A percentile compares a stretch with the other conserved stretches of the same genome.
Evolutionary conservation across 2,888 invertebrate genomes (phyloP).

Genomic region (Rhagophthalmus giganteus): DNA sequence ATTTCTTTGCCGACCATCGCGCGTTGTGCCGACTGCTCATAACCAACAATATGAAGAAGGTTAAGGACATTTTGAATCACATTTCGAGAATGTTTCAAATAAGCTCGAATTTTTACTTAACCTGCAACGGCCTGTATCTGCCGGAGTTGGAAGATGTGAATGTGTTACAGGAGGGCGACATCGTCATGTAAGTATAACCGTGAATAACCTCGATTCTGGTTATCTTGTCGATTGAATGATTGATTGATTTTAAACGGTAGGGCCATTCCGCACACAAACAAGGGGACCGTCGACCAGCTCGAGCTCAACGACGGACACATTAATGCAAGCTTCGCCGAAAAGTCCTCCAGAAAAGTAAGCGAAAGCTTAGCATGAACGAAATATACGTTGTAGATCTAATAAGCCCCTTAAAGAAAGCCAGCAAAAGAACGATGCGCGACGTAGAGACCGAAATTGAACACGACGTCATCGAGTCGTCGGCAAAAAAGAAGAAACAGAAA

Average conservation of each 20-base stretch:
- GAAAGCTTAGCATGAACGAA: not conserved
- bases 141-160: slow-evolving; percentile 50
- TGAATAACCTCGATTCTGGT: too few relatives aligned
- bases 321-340: too few relatives aligned
- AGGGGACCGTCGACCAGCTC: too few relatives aligned
- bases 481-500: not conserved
- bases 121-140: slow-evolving; percentile 46
- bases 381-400: too few relatives aligned
- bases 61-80: slow-evolving; percentile 46
- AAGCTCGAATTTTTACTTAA: slow-evolving; percentile 46
- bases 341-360: too few relatives aligned
- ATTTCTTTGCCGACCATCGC: slow-evolving; percentile 31
- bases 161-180: slow-evolving; percentile 39
- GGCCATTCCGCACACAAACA: slow-evolving; percentile 1
- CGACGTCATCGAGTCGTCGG: not conserved
- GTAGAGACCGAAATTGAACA: not conserved
- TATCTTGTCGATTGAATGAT: too few relatives aligned
- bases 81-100: slow-evolving; percentile 47
- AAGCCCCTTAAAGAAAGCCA: too few relatives aligned
- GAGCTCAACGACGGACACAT: too few relatives aligned
- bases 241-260: too few relatives aligned
- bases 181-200: slow-evolving; percentile 35
- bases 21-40: slow-evolving; percentile 29
- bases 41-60: slow-evolving; percentile 31
- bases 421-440: too few relatives aligned